Evolutionary conservation across 2,113 vertebrate genomes (phyloP).

Genomic region (Stigmatopora argus): DNA sequence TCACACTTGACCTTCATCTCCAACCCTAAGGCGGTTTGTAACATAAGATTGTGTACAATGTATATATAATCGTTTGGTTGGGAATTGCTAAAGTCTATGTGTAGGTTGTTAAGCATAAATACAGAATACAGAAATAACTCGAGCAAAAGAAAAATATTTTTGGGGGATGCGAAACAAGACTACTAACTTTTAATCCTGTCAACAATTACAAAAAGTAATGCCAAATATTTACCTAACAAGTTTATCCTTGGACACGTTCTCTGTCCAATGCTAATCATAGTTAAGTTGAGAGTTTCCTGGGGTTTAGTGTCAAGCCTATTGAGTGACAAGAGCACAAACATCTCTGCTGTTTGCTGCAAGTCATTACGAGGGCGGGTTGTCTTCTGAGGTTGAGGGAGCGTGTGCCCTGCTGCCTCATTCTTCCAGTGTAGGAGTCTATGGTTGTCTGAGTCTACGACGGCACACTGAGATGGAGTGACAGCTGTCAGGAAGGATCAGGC

Average conservation of each 20-base stretch:
- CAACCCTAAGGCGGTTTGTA: constrained; percentile 11
- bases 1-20: constrained; percentile 39
- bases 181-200: constrained; percentile 37
- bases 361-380: constrained; percentile 32
- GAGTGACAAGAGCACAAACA: constrained; percentile 21
- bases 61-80: not conserved
- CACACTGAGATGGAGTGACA: constrained; percentile 63
- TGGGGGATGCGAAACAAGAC: constrained; percentile 19
- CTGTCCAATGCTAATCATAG: constrained; percentile 9
- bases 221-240: constrained; percentile 20
- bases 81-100: constrained; percentile 20
- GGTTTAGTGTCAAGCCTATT: constrained; percentile 20
- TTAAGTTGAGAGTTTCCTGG: not conserved
- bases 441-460: constrained; percentile 38
- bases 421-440: constrained; percentile 32
- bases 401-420: constrained; percentile 27
- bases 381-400: constrained; percentile 31
- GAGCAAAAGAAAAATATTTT: constrained; percentile 20
- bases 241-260: constrained; percentile 18
- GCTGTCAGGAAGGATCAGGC: constrained; percentile 65
- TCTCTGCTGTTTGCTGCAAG: constrained; percentile 16
- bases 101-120: constrained; percentile 30
- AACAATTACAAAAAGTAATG: constrained; percentile 16
- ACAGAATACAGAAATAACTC: constrained; percentile 10
- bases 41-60: not conserved